Evolutionary conservation across 2,797 vertebrate genomes (phyloP).

Genomic region (Sarcophilus harrisii): DNA sequence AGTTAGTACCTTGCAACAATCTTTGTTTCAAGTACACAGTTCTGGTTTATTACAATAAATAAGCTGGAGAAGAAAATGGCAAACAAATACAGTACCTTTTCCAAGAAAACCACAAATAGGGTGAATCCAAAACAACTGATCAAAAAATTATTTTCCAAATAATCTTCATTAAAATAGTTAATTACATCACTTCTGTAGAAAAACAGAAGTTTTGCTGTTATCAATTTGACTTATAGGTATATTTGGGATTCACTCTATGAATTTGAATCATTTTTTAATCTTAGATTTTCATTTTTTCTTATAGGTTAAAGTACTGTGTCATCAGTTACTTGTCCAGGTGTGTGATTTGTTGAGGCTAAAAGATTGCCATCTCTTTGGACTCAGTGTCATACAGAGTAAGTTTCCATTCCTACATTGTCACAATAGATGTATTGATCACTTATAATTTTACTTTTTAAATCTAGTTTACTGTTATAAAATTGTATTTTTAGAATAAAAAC

Average conservation of each 20-base stretch:
- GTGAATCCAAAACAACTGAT: background rate
- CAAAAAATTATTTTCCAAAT: background rate
- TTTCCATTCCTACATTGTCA: background rate
- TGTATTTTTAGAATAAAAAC: slow-evolving; percentile 7
- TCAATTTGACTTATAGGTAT: background rate
- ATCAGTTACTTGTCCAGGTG: slow-evolving; percentile 96
- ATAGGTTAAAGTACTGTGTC: slow-evolving; percentile 97
- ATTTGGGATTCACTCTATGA: background rate
- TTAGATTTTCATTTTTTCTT: slow-evolving; percentile 15
- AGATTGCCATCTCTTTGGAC: slow-evolving; percentile 98
- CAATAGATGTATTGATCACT: background rate
- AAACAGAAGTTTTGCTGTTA: background rate
- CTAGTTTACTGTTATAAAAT: slow-evolving; percentile 17
- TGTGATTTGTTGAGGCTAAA: slow-evolving; percentile 97
- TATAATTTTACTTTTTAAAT: slow-evolving; percentile 41
- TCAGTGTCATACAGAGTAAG: slow-evolving; percentile 98
- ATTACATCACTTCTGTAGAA: slow-evolving; percentile 27
- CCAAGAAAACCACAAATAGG: background rate
- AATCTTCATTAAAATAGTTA: slow-evolving; percentile 2
- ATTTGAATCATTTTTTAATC: slow-evolving; percentile 28
- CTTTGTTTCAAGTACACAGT: too few relatives aligned
- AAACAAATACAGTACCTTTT: background rate
- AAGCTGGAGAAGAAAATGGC: background rate
- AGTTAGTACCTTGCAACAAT: too few relatives aligned
- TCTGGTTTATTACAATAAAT: background rate